Evolutionary conservation across 2,113 vertebrate species (phyloP), one percentile per base, ranked within the genome.

Genomic region (Indicator maculatus): DNA sequence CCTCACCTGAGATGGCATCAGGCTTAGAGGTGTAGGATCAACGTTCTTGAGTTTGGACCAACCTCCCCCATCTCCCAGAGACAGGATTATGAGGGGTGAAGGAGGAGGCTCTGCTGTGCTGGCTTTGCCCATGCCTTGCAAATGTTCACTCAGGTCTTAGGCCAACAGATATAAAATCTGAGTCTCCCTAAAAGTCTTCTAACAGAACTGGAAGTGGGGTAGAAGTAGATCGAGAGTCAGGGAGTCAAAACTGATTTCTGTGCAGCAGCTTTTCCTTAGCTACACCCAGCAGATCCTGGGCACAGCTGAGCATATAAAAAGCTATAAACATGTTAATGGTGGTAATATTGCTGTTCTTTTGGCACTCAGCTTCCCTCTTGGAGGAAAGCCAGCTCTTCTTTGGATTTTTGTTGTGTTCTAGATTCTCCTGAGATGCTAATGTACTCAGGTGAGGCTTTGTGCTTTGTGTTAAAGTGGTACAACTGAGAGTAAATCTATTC

Each of bases 261-360:
- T 87, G 55, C n/a, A 41, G 63, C 50, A 82, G 52, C 36, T 84
- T 83, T 92, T 79, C n/a, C 45, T 76, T 50, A 38, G 63, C 36
- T 93, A 11, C 45, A 45, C 11, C 12, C 31, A 79, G 39, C 38
- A 86, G 30, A 50, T 78, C 39, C 73, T 53, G 23, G 27, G 52
- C 56, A 74, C 72, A 89, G 36, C 53, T 85, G 60, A 92, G 44
- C 63, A 36, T 17, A 30, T 70, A 41, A 74, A 82, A 77, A 5
- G 6, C 3, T 2, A 80, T 80, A 76, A 89, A 89, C 47, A 56
- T 77, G 59, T 83, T 92, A 82, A 90, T 93, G 75, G 36, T 80
- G 75, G 67, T 87, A 91, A 85, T 95, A 63, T 59, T 83, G 63
- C 79, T 91, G 64, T 87, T 93, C 45, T 93, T 94, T 66, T 89